Base-by-base conservation (phyloP, 2,797 vertebrate species). In the Typhlichthys subterraneus region DNA sequence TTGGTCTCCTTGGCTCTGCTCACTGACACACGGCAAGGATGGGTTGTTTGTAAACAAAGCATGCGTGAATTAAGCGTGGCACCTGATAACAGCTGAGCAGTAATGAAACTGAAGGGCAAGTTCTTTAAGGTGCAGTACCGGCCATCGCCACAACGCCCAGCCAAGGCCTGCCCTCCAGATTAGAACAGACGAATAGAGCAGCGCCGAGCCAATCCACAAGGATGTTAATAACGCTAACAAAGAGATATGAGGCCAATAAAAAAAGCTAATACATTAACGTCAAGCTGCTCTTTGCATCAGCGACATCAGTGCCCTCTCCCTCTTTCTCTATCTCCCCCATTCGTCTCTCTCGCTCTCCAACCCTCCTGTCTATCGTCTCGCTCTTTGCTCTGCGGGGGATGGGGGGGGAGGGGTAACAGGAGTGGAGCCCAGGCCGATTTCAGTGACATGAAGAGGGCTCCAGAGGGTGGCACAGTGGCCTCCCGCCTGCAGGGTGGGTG, bases 391-490 rank as follows among this genome's bases (percentile, higher is more conserved):
- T 33, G 14, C 13, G 29, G 49, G 72, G 11, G 38, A 6, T 17
- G 51, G 50, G n/a, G n/a, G 15, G n/a, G 49, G 54, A n/a, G 11
- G 5, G 49, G 15, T 0, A 50, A 29, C 6, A 23, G 67, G 10
- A 14, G 45, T 23, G 4, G 4, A 13, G 56, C 14, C 42, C 42
- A 19, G 56, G 56, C 8, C 46, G 65, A 47, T 81, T 70, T 65
- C 15, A 68, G 63, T 65, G 80, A 77, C 65, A 81, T 64, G 81
- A 83, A 74, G 64, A 59, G 67, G 69, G 59, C 60, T 63, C 68
- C 53, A 53, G 75, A 77, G 59, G 59, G 57, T 12, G 31, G 75
- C 75, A 66, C 64, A 52, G 31, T 72, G 31, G 5, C 33, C 33
- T 76, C 57, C 53, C 70, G 5, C 46, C 56, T 63, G n/a, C n/a